Percentiles rank a stretch among this genome's conserved stretches.
Evolutionary conservation across 2,113 vertebrate species (phyloP).

Genomic region (Pelecanus crispus): DNA sequence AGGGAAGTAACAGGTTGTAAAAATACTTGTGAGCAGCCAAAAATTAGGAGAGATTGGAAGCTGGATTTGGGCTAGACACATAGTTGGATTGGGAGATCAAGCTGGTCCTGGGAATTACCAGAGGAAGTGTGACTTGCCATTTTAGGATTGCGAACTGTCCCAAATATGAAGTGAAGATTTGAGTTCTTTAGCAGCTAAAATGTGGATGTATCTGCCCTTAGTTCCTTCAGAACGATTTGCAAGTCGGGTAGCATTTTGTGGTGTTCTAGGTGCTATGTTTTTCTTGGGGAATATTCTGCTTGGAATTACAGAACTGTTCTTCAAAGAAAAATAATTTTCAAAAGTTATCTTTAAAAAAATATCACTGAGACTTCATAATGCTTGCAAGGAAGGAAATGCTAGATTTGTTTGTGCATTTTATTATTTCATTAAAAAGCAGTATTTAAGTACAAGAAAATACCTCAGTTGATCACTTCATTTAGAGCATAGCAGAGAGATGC

Average conservation of each 20-base stretch:
- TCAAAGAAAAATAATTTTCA: background rate
- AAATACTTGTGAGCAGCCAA: background rate
- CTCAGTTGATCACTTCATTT: background rate
- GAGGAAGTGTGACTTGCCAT: background rate
- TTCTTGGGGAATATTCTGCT: background rate
- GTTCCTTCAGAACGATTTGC: background rate
- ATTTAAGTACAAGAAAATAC: background rate
- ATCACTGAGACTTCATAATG: background rate
- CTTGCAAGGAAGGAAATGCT: background rate
- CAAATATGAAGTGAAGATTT: background rate
- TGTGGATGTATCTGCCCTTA: background rate
- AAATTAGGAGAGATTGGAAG: background rate
- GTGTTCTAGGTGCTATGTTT: background rate
- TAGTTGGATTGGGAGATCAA: background rate
- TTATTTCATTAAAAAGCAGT: background rate
- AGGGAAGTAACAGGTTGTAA: background rate
- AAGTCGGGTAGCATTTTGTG: background rate
- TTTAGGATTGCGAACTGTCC: background rate
- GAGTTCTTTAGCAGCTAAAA: background rate
- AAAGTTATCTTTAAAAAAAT: background rate
- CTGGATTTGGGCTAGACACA: background rate
- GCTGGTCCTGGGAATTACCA: background rate
- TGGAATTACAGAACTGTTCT: background rate
- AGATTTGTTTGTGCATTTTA: background rate
- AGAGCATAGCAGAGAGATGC: background rate